Evolutionary conservation across 1,140 invertebrate species (phyloP).

Genomic region (Helicoverpa armigera): DNA sequence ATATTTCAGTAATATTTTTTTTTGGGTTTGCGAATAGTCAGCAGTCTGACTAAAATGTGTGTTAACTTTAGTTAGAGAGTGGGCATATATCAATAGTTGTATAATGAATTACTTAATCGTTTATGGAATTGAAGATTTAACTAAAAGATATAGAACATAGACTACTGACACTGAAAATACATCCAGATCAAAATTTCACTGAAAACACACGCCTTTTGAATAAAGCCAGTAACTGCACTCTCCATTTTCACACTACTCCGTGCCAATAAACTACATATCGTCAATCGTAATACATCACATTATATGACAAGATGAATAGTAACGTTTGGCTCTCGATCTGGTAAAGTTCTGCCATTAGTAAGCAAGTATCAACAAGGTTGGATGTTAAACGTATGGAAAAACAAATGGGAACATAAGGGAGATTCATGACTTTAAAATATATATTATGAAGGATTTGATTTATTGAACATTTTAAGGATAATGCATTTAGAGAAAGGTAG

Average conservation of each 20-base stretch:
- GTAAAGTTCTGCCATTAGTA: conserved; percentile 8
- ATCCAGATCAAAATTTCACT: too few relatives aligned
- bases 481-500: neutral
- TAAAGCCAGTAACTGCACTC: too few relatives aligned
- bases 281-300: conserved; percentile 25
- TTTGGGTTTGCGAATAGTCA: neutral
- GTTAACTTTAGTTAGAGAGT: too few relatives aligned
- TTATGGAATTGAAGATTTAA: too few relatives aligned
- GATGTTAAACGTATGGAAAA: conserved; percentile 13
- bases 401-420: neutral
- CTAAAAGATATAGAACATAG: too few relatives aligned
- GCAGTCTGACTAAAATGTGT: too few relatives aligned
- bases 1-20: too few relatives aligned
- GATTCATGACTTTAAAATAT: neutral
- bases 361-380: conserved; percentile 8
- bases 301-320: conserved; percentile 11
- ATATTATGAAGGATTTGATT: neutral
- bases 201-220: too few relatives aligned
- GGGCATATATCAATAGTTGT: too few relatives aligned
- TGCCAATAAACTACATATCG: neutral
- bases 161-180: too few relatives aligned
- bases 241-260: neutral
- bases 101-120: too few relatives aligned
- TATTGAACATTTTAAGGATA: neutral
- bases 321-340: neutral